Conservation (phyloP, 1,140 invertebrate genomes). For the Drosophila grimshawi region DNA sequence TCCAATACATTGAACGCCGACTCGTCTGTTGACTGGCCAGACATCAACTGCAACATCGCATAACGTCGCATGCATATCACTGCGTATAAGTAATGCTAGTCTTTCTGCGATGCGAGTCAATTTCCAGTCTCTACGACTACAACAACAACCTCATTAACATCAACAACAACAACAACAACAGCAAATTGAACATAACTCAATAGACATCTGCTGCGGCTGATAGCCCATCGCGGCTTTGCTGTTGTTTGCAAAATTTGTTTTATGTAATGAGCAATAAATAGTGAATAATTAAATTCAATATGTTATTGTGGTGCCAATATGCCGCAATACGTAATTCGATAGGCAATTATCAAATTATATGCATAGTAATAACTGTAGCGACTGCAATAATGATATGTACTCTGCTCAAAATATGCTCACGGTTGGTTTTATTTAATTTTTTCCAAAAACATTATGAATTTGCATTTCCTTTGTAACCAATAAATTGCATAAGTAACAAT, state of each 20-base stretch:
- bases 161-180: constrained; percentile 42
- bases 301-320: constrained; percentile 38
- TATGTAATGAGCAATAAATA: constrained; percentile 64
- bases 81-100: constrained; percentile 66
- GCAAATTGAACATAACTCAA: constrained; percentile 48
- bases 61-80: constrained; percentile 45
- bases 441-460: too few species aligned
- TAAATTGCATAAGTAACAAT: too few species aligned
- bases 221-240: constrained; percentile 25
- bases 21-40: constrained; percentile 33
- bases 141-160: constrained; percentile 1
- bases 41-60: constrained; percentile 26
- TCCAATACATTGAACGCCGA: constrained; percentile 72
- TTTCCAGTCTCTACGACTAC: constrained; percentile 28
- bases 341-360: constrained; percentile 32
- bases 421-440: too few species aligned
- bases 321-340: constrained; percentile 19
- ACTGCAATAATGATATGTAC: background rate
- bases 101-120: constrained; percentile 53
- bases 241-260: constrained; percentile 50
- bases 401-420: too few species aligned
- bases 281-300: constrained; percentile 66
- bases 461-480: too few species aligned
- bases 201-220: constrained; percentile 31
- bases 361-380: constrained; percentile 1